Conservation (phyloP, 1,140 invertebrate genomes). For the Mamestra configurata region DNA sequence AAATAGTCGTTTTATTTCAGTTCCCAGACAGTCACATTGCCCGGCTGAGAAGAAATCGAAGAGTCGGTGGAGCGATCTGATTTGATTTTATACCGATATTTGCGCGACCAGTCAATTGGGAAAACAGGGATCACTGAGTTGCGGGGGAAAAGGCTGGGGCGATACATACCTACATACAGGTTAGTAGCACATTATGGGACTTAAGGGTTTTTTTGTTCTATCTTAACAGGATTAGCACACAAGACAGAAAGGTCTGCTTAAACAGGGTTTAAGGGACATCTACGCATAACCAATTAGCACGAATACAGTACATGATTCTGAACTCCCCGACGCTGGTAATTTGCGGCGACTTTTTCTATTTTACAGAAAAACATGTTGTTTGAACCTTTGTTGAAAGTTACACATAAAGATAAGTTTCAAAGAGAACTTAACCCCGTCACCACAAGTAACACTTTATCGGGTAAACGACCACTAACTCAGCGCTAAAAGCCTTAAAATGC, state of each 20-base stretch:
- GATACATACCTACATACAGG: background rate
- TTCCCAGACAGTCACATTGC: background rate
- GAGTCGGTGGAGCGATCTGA: constrained; percentile 21
- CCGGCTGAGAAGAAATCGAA: constrained; percentile 14
- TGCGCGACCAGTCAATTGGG: constrained; percentile 33
- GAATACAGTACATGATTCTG: too few species aligned
- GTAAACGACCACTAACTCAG: background rate
- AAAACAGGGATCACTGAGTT: constrained; percentile 28
- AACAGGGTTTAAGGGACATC: too few species aligned
- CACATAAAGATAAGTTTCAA: background rate
- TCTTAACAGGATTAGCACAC: background rate
- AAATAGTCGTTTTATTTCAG: constrained; percentile 29
- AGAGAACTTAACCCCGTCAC: background rate
- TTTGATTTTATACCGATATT: constrained; percentile 42
- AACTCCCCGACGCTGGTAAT: too few species aligned
- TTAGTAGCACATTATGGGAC: background rate
- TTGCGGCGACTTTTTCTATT: too few species aligned
- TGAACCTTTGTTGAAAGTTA: too few species aligned
- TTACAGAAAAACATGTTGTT: too few species aligned
- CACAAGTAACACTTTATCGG: background rate
- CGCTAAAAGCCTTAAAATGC: background rate
- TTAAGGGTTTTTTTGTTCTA: background rate
- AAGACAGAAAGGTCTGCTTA: background rate
- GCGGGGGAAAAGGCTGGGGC: background rate
- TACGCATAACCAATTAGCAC: too few species aligned